phyloP scores from a whole-genome alignment of 2,888 invertebrate species.

The Aplocera efformata region DNA sequence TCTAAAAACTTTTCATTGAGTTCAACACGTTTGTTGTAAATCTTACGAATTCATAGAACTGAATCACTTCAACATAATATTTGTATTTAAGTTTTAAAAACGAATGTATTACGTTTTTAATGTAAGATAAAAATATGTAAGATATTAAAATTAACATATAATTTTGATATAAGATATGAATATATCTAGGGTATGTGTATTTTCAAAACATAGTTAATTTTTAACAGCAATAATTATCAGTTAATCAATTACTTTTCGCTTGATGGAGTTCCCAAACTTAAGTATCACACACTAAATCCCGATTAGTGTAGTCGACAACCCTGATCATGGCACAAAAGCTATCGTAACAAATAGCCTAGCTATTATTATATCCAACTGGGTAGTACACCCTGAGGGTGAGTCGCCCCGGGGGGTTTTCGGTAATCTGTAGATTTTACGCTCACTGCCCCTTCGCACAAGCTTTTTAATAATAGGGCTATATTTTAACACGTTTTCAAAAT shows the following conservation, averaged over 20 bases:
- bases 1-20: too few species aligned
- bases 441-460: slow-evolving; percentile 56
- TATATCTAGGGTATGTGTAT: too few species aligned
- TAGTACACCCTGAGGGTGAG: slow-evolving; percentile 47
- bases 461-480: slow-evolving; percentile 69
- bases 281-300: slow-evolving; percentile 30
- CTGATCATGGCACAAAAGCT: slow-evolving; percentile 68
- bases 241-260: slow-evolving; percentile 29
- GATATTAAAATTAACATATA: too few species aligned
- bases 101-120: too few species aligned
- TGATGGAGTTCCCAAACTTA: slow-evolving; percentile 30
- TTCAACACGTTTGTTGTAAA: too few species aligned
- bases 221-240: too few species aligned
- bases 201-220: too few species aligned
- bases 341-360: slow-evolving; percentile 70
- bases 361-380: slow-evolving; percentile 57
- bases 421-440: slow-evolving; percentile 81
- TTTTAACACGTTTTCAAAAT: slow-evolving; percentile 67
- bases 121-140: too few species aligned
- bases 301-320: slow-evolving; percentile 53
- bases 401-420: slow-evolving; percentile 51
- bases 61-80: too few species aligned
- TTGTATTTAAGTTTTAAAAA: too few species aligned
- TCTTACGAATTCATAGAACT: too few species aligned
- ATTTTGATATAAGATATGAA: too few species aligned